These are phyloP conservation scores for Diuraphis noxia DNA, from an alignment of 1,140 invertebrate species.

Conservation along the genomic window DNA sequence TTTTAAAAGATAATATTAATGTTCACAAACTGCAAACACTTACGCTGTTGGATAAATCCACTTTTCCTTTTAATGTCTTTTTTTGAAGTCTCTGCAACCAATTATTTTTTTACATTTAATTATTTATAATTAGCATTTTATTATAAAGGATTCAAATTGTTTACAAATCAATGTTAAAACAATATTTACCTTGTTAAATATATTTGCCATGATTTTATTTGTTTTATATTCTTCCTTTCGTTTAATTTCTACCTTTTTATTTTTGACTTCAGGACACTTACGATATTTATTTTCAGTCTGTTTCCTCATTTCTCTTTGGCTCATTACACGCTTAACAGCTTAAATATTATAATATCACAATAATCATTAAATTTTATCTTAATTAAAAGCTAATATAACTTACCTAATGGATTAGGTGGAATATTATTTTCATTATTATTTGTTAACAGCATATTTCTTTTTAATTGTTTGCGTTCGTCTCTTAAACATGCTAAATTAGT, in stretches of 20 bases:
- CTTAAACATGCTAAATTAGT: neutral
- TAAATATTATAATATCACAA: conserved; percentile 34
- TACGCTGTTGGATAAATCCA: conserved; percentile 63
- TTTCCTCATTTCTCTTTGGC: conserved; percentile 61
- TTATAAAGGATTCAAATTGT: too few relatives aligned
- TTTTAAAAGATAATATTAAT: neutral
- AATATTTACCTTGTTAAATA: conserved; percentile 63
- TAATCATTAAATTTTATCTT: neutral
- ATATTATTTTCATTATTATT: neutral
- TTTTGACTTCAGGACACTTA: conserved; percentile 62
- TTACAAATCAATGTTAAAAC: neutral
- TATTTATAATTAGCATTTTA: too few relatives aligned
- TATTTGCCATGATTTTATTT: conserved; percentile 65
- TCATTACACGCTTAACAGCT: conserved; percentile 60
- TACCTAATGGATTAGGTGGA: conserved; percentile 46
- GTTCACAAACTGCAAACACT: conserved; percentile 54
- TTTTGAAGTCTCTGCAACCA: conserved; percentile 62
- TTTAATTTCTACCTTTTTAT: conserved; percentile 61
- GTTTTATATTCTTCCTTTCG: conserved; percentile 62
- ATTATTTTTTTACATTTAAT: neutral
- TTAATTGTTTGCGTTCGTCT: conserved; percentile 15
- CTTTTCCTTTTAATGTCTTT: conserved; percentile 63
- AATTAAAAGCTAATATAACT: neutral
- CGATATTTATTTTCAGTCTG: conserved; percentile 63
- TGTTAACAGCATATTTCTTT: conserved; percentile 12